Conservation (phyloP, 2,113 vertebrate genomes). For the Malurus melanocephalus region DNA sequence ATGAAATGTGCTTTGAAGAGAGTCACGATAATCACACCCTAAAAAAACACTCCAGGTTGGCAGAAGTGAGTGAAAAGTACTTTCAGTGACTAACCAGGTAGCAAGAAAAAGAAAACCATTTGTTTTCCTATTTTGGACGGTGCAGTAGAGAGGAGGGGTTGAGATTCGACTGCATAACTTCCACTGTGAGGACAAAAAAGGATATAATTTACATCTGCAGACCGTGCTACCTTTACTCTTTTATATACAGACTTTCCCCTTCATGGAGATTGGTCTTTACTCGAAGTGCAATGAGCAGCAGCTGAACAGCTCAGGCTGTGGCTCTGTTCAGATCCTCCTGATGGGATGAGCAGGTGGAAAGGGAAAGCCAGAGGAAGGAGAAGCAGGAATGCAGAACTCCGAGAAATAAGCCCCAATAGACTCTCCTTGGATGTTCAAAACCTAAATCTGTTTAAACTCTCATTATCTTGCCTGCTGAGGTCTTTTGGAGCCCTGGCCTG, state of each 20-base stretch:
- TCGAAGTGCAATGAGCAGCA: not conserved
- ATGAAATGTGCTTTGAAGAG: not conserved
- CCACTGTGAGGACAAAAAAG: not conserved
- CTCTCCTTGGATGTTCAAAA: not conserved
- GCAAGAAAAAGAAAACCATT: not conserved
- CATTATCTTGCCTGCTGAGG: not conserved
- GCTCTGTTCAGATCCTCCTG: not conserved
- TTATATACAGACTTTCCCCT: not conserved
- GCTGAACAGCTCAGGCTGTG: not conserved
- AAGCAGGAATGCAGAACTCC: not conserved
- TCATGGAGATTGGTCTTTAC: not conserved
- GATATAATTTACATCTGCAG: too few relatives aligned
- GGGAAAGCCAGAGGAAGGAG: not conserved
- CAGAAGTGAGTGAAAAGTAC: not conserved
- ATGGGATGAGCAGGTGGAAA: not conserved
- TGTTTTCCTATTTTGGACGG: not conserved
- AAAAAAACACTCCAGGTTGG: not conserved
- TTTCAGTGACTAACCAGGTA: not conserved
- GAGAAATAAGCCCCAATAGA: not conserved
- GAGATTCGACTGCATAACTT: not conserved
- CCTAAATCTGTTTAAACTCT: not conserved
- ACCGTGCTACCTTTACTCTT: not conserved
- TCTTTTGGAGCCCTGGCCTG: not conserved
- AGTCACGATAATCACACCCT: not conserved
- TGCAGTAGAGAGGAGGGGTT: not conserved